Conservation (phyloP, 2,113 vertebrate genomes). For the Heteronetta atricapilla region DNA sequence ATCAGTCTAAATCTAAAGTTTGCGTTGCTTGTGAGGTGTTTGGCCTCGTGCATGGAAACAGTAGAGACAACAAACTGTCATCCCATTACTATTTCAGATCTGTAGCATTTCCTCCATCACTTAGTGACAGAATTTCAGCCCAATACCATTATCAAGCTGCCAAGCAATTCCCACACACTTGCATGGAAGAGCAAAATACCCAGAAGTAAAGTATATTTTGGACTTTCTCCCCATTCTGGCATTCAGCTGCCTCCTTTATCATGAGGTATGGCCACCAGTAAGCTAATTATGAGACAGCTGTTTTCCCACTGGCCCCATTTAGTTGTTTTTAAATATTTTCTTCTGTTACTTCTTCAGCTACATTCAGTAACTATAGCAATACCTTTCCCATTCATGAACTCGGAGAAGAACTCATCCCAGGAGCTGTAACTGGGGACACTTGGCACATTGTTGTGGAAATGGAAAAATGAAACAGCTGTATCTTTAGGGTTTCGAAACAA, state of each 20-base stretch:
- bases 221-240: neutral
- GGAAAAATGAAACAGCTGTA: constrained; percentile 82
- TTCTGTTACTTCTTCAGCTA: neutral
- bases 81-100: neutral
- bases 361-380: constrained; percentile 1
- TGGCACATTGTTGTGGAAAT: constrained; percentile 80
- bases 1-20: neutral
- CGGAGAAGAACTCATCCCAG: constrained; percentile 81
- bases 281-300: constrained; percentile 36
- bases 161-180: neutral
- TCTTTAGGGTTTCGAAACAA: constrained; percentile 87
- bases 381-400: constrained; percentile 84
- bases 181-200: neutral
- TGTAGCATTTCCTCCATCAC: neutral
- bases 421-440: constrained; percentile 72
- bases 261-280: neutral
- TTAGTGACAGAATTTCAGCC: neutral
- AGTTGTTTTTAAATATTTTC: neutral
- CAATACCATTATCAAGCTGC: neutral
- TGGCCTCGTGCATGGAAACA: neutral
- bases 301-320: constrained; percentile 39
- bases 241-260: neutral
- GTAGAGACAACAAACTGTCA: neutral
- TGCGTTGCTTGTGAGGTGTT: neutral
- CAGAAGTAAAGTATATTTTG: neutral